phyloP scores from a whole-genome alignment of 1,140 invertebrate species.

The Palaemon carinicauda region DNA sequence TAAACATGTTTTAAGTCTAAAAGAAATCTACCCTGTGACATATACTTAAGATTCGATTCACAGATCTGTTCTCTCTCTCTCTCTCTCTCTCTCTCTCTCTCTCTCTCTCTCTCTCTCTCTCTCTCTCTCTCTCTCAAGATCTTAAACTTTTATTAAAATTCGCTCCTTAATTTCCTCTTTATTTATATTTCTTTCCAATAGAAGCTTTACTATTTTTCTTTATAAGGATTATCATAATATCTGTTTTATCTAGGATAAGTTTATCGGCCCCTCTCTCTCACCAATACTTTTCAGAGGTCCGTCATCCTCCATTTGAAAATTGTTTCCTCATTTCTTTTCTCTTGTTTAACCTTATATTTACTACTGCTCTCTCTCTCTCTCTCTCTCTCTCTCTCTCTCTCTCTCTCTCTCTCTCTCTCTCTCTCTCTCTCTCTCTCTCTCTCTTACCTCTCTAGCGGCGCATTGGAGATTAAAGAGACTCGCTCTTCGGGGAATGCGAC shows the following conservation, averaged over 20 bases:
- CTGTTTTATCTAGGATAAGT: too few relatives aligned
- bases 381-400: not conserved
- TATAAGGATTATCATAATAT: too few relatives aligned
- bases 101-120: not conserved
- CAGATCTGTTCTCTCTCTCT: not conserved
- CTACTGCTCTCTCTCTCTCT: not conserved
- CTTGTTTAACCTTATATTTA: not conserved
- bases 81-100: not conserved
- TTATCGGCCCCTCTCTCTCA: too few relatives aligned
- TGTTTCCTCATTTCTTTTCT: not conserved
- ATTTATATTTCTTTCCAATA: too few relatives aligned
- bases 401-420: not conserved
- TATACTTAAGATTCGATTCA: too few relatives aligned
- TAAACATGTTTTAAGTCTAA: too few relatives aligned
- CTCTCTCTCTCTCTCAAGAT: not conserved
- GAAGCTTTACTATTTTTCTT: too few relatives aligned
- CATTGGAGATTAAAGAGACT: constrained; percentile 41
- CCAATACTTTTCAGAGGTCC: too few relatives aligned
- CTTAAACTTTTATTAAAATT: not conserved
- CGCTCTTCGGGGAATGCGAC: constrained; percentile 61
- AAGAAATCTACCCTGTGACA: too few relatives aligned
- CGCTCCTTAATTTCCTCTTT: too few relatives aligned
- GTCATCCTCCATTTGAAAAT: too few relatives aligned
- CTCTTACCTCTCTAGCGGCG: constrained; percentile 1
- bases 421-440: not conserved